These are phyloP conservation scores for Meloe dianella DNA, from an alignment of 2,888 invertebrate genomes.

Conservation along the genomic window DNA sequence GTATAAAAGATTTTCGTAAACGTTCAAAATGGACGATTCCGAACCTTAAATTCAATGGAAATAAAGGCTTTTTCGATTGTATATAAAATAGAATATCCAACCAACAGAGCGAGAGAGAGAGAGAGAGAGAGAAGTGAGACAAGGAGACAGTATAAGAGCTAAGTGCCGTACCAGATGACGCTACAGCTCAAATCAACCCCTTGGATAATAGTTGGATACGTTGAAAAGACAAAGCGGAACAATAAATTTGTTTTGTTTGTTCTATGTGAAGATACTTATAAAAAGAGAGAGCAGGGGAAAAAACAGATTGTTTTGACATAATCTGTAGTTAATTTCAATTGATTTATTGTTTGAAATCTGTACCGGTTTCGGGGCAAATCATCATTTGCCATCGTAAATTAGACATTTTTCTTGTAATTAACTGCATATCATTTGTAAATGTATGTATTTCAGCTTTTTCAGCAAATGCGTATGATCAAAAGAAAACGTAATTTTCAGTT, in stretches of 20 bases:
- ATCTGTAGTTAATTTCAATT: background rate
- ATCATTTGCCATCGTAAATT: too few relatives aligned
- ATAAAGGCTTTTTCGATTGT: conserved; percentile 38
- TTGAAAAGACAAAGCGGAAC: conserved; percentile 42
- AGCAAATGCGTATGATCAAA: too few relatives aligned
- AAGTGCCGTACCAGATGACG: conserved; percentile 67
- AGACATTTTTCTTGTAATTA: too few relatives aligned
- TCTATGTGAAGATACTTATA: background rate
- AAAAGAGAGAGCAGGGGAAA: conserved; percentile 1
- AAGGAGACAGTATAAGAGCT: conserved; percentile 51
- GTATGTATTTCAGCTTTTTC: too few relatives aligned
- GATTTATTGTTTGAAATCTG: background rate
- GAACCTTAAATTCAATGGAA: conserved; percentile 42
- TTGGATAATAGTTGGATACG: conserved; percentile 43
- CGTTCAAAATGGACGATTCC: conserved; percentile 40
- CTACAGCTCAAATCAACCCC: conserved; percentile 55
- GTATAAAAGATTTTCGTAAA: conserved; percentile 50
- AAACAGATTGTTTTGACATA: conserved; percentile 10
- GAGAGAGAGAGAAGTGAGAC: conserved; percentile 1
- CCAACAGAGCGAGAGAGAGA: background rate
- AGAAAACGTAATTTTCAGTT: too few relatives aligned
- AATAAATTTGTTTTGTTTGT: conserved; percentile 16
- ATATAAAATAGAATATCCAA: too few relatives aligned
- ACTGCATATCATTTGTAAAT: too few relatives aligned
- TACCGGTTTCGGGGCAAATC: too few relatives aligned